Evolutionary conservation across 2,113 vertebrate genomes (phyloP).

Genomic region (Monopterus albus): DNA sequence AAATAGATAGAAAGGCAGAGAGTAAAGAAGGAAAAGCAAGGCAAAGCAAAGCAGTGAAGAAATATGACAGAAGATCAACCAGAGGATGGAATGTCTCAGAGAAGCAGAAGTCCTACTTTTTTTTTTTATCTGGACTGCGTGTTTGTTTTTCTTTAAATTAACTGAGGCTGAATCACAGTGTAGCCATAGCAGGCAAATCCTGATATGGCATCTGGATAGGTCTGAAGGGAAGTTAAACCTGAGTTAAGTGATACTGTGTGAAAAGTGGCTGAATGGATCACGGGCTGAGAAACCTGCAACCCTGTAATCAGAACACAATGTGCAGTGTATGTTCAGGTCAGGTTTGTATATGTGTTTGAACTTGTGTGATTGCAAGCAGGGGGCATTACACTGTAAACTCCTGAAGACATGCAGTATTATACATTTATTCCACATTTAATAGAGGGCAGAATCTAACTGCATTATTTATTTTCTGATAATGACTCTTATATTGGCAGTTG

Average conservation of each 20-base stretch:
- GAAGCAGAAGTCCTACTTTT: conserved; percentile 3
- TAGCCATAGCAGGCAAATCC: not conserved
- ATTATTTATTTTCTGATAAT: not conserved
- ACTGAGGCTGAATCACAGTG: not conserved
- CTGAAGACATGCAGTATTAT: no score
- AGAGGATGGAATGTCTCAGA: conserved; percentile 64
- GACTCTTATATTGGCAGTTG: not conserved
- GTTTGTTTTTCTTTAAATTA: not conserved
- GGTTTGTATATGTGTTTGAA: no score
- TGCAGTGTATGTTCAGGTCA: not conserved
- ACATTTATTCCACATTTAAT: not conserved
- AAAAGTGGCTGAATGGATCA: conserved; percentile 25
- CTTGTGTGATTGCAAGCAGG: no score
- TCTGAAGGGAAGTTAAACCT: not conserved
- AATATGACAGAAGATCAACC: conserved; percentile 21
- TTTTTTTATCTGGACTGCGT: no score
- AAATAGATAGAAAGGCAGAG: conserved; percentile 15
- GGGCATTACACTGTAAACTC: no score
- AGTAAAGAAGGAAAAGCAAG: conserved; percentile 17
- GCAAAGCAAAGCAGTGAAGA: conserved; percentile 51
- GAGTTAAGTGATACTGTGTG: conserved; percentile 16
- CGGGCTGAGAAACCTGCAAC: not conserved
- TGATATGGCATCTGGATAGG: not conserved
- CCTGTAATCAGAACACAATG: not conserved
- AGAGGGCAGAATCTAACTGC: not conserved